Conservation (phyloP, 1,140 invertebrate species). For the Anastatus disparis region DNA sequence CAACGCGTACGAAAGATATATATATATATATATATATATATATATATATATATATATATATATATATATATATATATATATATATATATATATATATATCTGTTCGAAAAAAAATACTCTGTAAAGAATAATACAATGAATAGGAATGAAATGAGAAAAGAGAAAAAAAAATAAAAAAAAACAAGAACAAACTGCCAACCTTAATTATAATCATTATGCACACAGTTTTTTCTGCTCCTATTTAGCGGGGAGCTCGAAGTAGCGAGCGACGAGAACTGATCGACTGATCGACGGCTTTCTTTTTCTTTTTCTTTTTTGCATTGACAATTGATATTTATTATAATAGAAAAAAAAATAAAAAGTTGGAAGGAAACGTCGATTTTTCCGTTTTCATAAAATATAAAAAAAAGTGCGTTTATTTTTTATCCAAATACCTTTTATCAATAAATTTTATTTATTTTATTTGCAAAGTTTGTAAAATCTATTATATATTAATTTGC, state of each 20-base stretch:
- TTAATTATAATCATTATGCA: constrained; percentile 37
- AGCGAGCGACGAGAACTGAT: constrained; percentile 36
- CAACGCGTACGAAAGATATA: neutral
- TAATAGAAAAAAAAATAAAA: constrained; percentile 41
- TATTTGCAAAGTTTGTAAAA: no score
- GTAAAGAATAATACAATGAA: neutral
- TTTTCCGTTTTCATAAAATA: constrained; percentile 38
- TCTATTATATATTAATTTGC: no score
- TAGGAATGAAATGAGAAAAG: neutral
- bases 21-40: no score
- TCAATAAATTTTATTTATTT: neutral
- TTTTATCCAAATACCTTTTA: constrained; percentile 29
- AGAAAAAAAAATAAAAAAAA: neutral
- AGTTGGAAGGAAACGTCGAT: constrained; percentile 36
- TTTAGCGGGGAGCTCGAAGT: constrained; percentile 27
- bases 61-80: no score
- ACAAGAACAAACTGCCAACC: constrained; percentile 37
- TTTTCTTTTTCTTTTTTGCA: constrained; percentile 36
- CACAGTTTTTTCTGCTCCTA: constrained; percentile 39
- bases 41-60: no score
- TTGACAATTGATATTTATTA: constrained; percentile 39
- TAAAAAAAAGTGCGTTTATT: constrained; percentile 30
- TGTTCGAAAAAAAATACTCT: no score
- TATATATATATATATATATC: no score
- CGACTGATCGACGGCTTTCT: constrained; percentile 35